phyloP scores from a whole-genome alignment of 92 coral and sea anemone genomes.

The Pocillopora meandrina region DNA sequence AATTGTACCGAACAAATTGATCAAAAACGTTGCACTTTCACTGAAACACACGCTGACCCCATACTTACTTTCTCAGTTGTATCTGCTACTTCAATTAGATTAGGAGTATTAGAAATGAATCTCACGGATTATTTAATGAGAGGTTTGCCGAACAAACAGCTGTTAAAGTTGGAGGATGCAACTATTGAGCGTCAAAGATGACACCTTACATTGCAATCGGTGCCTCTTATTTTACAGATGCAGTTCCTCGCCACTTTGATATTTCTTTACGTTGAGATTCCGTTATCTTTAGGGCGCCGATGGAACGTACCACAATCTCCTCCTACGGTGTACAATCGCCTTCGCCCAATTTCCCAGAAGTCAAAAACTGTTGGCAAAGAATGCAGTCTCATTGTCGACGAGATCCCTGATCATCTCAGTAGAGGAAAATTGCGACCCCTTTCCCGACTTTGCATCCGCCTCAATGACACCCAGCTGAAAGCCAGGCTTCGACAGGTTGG shows the following conservation, averaged over 20 bases:
- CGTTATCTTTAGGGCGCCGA: neutral
- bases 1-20: too few relatives aligned
- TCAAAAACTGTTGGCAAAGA: neutral
- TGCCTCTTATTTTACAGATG: neutral
- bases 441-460: slow-evolving; percentile 6
- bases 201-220: neutral
- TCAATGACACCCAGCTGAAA: slow-evolving; percentile 24
- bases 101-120: too few relatives aligned
- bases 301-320: too few relatives aligned
- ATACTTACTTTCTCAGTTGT: too few relatives aligned
- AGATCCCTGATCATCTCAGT: neutral
- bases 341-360: neutral
- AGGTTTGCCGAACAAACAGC: too few relatives aligned
- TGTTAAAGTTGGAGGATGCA: too few relatives aligned
- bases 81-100: too few relatives aligned
- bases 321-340: neutral
- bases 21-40: too few relatives aligned
- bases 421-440: neutral
- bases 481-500: slow-evolving; percentile 15
- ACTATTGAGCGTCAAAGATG: too few relatives aligned
- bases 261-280: neutral
- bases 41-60: too few relatives aligned
- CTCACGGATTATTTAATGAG: too few relatives aligned
- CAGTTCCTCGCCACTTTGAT: neutral
- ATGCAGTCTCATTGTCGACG: slow-evolving; percentile 3